phyloP scores from a whole-genome alignment of 2,113 vertebrate genomes.

The mouse (Mus musculus) region DNA sequence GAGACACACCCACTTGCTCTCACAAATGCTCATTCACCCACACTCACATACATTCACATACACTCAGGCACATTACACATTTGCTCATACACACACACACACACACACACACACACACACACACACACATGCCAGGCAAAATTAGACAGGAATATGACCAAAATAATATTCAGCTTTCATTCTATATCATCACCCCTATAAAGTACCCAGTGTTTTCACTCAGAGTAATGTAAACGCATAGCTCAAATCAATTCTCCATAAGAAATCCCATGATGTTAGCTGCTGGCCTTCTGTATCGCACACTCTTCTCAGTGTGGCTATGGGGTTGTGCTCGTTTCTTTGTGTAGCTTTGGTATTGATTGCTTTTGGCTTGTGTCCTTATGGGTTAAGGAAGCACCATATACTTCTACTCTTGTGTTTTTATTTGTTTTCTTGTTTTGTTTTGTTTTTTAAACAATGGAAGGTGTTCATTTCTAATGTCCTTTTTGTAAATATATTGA shows the following conservation, averaged over 20 bases:
- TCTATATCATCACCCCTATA: not conserved
- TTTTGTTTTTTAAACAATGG: not conserved
- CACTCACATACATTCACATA: not conserved
- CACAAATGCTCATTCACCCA: no score
- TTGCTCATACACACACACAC: not conserved
- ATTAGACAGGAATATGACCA: not conserved
- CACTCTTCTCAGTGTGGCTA: not conserved
- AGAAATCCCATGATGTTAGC: not conserved
- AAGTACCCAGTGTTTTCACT: not conserved
- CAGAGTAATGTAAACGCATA: not conserved
- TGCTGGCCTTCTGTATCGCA: no score
- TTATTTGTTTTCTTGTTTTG: not conserved
- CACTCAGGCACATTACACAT: not conserved
- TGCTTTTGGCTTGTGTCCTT: not conserved
- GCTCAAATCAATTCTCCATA: not conserved
- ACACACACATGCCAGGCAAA: not conserved
- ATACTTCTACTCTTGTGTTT: not conserved
- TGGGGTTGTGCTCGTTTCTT: not conserved
- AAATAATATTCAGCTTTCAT: not conserved
- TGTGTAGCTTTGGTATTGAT: no score
- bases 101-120: not conserved
- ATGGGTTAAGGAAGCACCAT: not conserved
- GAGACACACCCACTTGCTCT: not conserved
- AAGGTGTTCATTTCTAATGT: not conserved
- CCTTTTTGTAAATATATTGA: not conserved